Base-by-base conservation (phyloP, 2,888 invertebrate species). In the Eustalomyia histrio region DNA sequence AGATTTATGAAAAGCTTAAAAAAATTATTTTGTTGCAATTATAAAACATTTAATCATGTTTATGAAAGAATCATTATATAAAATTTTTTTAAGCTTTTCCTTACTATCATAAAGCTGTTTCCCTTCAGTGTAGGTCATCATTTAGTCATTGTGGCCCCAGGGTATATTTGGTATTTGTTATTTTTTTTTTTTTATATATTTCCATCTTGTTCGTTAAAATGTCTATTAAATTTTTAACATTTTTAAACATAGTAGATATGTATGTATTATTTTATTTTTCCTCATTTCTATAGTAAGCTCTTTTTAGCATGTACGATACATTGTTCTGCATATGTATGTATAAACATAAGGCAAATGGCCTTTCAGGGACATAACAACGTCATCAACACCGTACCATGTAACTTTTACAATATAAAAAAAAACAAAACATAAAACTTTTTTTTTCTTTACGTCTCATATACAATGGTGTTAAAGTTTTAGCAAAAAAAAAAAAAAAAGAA, bases 341-440 rank as follows among this genome's bases (percentile, higher is more conserved):
- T n/a, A 39, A 39, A 39, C 39, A 39, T 47, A 47, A 47, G 43
- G 43, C 43, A 47, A 47, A 47, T 47, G 43, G 43, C 43, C 43
- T 47, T 47, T 47, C 43, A 47, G 43, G 43, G 43, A n/a, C 43
- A 47, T n/a, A 6, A 14, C n/a, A 47, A 5, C 43, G 43, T 47
- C 43, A 47, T 47, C 43, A 47, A 47, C 43, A 47, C 43, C 43
- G n/a, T 14, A n/a, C 43, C 43, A 14, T 47, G 6, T 10, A 47
- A 47, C 43, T 47, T 47, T 5, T 47, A 47, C 12, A 39, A 39
- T 39, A 47, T 47, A 47, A 47, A n/a, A 47, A 47, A 47, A 47
- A 47, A n/a, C n/a, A 47, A 16, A 47, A 47, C 1, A 47, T n/a
- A 47, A 47, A 47, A n/a, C n/a, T 47, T 47, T 47, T 47, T 47